These are phyloP conservation scores for Eupithecia dodoneata DNA, from an alignment of 2,888 invertebrate species.

Conservation along the genomic window DNA sequence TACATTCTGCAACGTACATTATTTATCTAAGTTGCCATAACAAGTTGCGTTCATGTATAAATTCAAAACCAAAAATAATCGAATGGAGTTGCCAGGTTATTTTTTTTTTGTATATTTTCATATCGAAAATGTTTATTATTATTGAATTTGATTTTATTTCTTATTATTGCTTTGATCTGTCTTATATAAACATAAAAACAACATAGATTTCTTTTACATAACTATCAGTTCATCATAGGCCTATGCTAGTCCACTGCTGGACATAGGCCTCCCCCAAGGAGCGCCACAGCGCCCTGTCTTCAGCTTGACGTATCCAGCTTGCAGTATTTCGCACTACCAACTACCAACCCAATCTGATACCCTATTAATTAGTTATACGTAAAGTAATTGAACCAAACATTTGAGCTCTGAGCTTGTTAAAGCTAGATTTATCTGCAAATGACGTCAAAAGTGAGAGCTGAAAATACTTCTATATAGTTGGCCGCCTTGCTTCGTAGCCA, in stretches of 20 bases:
- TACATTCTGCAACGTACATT: background rate
- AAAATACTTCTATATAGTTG: slow-evolving; percentile 54
- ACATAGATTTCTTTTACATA: too few species aligned
- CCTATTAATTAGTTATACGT: background rate
- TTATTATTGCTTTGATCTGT: background rate
- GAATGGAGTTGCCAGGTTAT: background rate
- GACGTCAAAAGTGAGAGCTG: slow-evolving; percentile 43
- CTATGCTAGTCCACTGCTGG: too few species aligned
- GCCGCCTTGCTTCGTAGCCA: slow-evolving; percentile 52
- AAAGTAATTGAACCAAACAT: slow-evolving; percentile 28
- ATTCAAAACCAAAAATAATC: background rate
- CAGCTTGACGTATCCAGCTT: too few species aligned
- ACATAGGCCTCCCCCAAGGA: too few species aligned
- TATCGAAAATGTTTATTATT: background rate
- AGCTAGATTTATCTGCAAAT: slow-evolving; percentile 27
- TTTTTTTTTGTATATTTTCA: too few species aligned
- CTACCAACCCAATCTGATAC: background rate
- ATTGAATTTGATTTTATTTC: background rate
- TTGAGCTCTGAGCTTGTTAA: slow-evolving; percentile 12
- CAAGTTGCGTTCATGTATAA: background rate
- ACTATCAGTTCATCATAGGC: too few species aligned
- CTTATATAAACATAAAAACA: background rate
- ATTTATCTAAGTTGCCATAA: background rate
- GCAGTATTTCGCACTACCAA: too few species aligned
- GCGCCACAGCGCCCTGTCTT: too few species aligned